Evolutionary conservation across 2,113 vertebrate species (phyloP), one percentile per base, ranked within the genome.

Genomic region (Ceyx cyanopectus): DNA sequence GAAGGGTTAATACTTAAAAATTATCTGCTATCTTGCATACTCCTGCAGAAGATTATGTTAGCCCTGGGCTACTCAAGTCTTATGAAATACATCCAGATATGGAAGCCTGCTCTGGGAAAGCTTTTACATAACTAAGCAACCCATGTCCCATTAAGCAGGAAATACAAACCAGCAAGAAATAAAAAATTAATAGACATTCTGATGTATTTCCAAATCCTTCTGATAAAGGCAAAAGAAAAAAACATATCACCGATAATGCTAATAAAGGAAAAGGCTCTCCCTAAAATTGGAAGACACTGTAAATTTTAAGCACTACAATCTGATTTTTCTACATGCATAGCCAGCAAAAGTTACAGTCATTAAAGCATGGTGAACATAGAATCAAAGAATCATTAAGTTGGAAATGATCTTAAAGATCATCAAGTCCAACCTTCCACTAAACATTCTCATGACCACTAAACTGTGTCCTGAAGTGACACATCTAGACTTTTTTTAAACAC

Each of bases 341-440:
- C 67, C 82, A 97, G 85, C 68, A 96, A 86, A 95, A 96, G 62
- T 70, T 88, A 89, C 53, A 62, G 40, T 83, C 53, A 93, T 70
- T 85, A 90, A 90, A 88, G 76, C 79, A 90, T 6, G 46, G 68
- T 56, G 74, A 94, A 93, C 67, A 50, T 13, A 23, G 48, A 46
- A 19, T 46, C 43, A 45, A 14, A 46, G 18, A 50, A 50, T 13
- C 48, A 23, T 50, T 50, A 50, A 50, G 48, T 50, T 50, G 48
- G 48, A 50, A 50, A 50, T 22, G 12, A 50, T 22, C 48, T 50
- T 50, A 22, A 50, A 50, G 48, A 50, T 50, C 45, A 46, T 46
- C 21, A 50, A 23, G 48, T 50, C 48, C 48, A 50, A 50, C 48
- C 2, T 6, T 50, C 48, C 22, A 23, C 22, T 23, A 50, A 50